Evolutionary conservation across 2,797 vertebrate species (phyloP), one percentile per base, ranked within the genome.

Genomic region (Channallabes apus): DNA sequence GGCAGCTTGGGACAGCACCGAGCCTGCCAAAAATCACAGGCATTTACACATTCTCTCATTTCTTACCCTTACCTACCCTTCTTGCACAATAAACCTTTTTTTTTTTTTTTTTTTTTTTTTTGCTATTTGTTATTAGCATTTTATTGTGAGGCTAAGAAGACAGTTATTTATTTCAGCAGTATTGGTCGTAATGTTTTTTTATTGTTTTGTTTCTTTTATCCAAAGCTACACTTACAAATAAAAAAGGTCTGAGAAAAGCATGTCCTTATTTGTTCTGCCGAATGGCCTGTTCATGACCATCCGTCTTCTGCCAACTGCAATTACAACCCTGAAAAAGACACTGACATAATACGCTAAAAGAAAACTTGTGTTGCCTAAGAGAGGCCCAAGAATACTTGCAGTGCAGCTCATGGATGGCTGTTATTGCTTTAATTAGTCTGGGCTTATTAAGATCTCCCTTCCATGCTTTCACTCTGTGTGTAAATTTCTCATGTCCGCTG

Each of bases 381-480:
- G 32, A 86, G 67, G 58, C 81, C 80, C 81, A 82, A 84, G 81
- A 87, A 86, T 84, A 84, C 86, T 90, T 89, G 85, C 86, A 86
- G 87, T 87, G 82, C 80, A 85, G 72, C 82, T 87, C 85, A 76
- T 71, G 65, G 64, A 67, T 77, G 84, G 58, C 87, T 87, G 79
- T 80, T 88, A 82, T 84, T 88, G 87, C 86, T 82, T 85, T 88
- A 90, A 90, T 91, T 84, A 89, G 85, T 88, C 80, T 84, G 82
- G 61, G 88, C 85, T 82, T 88, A 89, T 89, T 86, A 88, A 87
- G 83, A 87, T 88, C 86, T 84, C 76, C 86, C 80, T 79, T 87
- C 82, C 77, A 68, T 86, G 59, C 85, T 82, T 83, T 88, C 86
- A 84, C 67, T 88, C 41, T 80, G 46, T 35, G 82, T 88, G 86